Conservation (phyloP, 1,140 invertebrate species). For the Ditylenchus dipsaci region DNA sequence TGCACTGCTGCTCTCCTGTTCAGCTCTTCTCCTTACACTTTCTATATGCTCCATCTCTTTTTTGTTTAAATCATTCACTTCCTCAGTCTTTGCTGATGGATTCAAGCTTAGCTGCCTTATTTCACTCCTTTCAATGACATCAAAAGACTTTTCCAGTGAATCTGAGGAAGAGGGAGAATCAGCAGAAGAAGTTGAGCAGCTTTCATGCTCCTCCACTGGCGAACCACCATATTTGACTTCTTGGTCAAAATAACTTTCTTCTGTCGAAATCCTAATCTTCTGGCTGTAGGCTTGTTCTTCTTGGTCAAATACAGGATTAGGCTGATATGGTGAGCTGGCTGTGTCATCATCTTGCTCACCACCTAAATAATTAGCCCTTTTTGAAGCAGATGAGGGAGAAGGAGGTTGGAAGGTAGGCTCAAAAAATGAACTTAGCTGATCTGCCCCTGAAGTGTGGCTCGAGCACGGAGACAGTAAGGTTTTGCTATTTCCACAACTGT, state of each 20-base stretch:
- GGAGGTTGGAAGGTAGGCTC: no score
- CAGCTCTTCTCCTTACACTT: slow-evolving; percentile 16
- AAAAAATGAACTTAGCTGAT: no score
- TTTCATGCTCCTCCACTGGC: background rate
- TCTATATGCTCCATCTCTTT: slow-evolving; percentile 26
- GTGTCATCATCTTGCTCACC: background rate
- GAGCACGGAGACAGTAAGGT: background rate
- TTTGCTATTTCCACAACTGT: background rate
- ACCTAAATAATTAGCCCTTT: background rate
- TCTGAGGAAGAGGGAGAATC: background rate
- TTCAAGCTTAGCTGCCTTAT: no score
- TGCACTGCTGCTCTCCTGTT: background rate
- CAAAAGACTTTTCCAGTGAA: background rate
- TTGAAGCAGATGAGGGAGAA: background rate
- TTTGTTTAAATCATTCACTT: slow-evolving; percentile 4
- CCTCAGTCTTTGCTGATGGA: no score
- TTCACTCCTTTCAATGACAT: no score
- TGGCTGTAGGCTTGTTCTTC: slow-evolving; percentile 42
- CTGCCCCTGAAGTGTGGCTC: no score
- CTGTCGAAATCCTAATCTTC: slow-evolving; percentile 33
- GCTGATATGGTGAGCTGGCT: background rate
- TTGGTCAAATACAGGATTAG: slow-evolving; percentile 29
- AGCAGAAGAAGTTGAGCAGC: background rate
- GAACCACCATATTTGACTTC: background rate
- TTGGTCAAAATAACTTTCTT: slow-evolving; percentile 32